Percentiles rank a stretch among this genome's conserved stretches.
Evolutionary conservation across 2,113 vertebrate genomes (phyloP).

Genomic region (Dipodomys merriami): DNA sequence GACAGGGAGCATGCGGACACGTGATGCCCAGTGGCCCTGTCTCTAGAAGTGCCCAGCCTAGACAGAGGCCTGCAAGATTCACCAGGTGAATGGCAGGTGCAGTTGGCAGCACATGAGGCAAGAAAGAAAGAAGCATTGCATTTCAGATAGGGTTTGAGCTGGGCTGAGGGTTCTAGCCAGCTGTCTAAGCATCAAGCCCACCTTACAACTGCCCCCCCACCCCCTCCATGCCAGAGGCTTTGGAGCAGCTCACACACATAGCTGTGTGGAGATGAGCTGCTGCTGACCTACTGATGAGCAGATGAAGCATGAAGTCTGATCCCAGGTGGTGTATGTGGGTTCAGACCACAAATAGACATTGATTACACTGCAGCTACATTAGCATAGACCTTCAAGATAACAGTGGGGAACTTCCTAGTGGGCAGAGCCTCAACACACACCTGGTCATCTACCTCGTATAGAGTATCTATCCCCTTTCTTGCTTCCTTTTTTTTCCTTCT

Average conservation of each 20-base stretch:
- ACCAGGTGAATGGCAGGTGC: neutral
- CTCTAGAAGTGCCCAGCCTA: neutral
- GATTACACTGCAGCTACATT: too few species aligned
- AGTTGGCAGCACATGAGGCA: neutral
- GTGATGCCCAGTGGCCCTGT: neutral
- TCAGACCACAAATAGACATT: neutral
- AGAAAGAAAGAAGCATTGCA: neutral
- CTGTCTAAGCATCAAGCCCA: neutral
- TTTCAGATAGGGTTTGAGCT: neutral
- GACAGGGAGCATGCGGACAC: neutral
- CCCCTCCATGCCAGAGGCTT: too few species aligned
- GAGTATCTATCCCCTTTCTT: neutral
- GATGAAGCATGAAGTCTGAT: neutral
- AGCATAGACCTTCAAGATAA: neutral
- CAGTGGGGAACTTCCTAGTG: neutral
- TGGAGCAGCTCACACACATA: neutral
- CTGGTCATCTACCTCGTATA: too few species aligned
- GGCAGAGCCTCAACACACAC: neutral
- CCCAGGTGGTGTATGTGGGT: too few species aligned
- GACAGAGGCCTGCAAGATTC: neutral
- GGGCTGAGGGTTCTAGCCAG: neutral
- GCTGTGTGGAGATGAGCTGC: neutral
- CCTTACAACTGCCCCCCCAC: too few species aligned
- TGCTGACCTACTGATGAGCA: too few species aligned
- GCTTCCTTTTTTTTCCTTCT: neutral